phyloP scores from a whole-genome alignment of 2,888 invertebrate species.

The Drosophila falleni region DNA sequence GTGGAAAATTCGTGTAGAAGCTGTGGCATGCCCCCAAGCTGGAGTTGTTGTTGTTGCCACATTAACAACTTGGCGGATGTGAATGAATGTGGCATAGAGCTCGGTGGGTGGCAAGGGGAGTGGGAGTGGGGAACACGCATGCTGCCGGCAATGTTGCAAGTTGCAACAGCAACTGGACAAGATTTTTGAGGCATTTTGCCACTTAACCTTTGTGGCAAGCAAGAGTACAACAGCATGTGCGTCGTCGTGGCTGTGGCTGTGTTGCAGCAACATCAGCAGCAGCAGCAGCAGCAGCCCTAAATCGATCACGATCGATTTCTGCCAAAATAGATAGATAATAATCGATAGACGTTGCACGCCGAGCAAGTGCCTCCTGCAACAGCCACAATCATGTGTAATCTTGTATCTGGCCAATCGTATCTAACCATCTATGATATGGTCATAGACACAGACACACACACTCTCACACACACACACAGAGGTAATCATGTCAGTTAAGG shows the following conservation, averaged over 20 bases:
- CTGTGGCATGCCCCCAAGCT: slow-evolving; percentile 22
- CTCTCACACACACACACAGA: background rate
- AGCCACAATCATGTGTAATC: slow-evolving; percentile 54
- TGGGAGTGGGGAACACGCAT: slow-evolving; percentile 37
- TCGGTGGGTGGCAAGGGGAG: background rate
- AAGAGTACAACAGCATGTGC: slow-evolving; percentile 29
- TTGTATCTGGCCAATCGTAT: slow-evolving; percentile 25
- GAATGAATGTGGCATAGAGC: slow-evolving; percentile 35
- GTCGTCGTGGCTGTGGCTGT: slow-evolving; percentile 24
- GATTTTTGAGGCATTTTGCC: slow-evolving; percentile 39
- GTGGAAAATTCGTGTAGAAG: slow-evolving; percentile 18
- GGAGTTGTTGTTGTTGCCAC: slow-evolving; percentile 45
- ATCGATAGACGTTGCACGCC: slow-evolving; percentile 53
- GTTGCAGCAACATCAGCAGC: slow-evolving; percentile 16
- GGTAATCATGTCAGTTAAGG: slow-evolving; percentile 75
- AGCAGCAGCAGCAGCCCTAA: slow-evolving; percentile 48
- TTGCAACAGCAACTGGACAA: slow-evolving; percentile 30
- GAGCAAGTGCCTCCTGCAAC: slow-evolving; percentile 40
- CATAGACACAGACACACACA: slow-evolving; percentile 24
- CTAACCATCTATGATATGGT: slow-evolving; percentile 13
- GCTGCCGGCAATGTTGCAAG: slow-evolving; percentile 39
- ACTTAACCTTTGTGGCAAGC: slow-evolving; percentile 58
- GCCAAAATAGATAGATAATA: slow-evolving; percentile 70
- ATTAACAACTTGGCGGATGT: slow-evolving; percentile 56
- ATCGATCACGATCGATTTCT: slow-evolving; percentile 81